Base-by-base conservation (phyloP, 2,888 invertebrate species). In the Mellilla xanthometata region DNA sequence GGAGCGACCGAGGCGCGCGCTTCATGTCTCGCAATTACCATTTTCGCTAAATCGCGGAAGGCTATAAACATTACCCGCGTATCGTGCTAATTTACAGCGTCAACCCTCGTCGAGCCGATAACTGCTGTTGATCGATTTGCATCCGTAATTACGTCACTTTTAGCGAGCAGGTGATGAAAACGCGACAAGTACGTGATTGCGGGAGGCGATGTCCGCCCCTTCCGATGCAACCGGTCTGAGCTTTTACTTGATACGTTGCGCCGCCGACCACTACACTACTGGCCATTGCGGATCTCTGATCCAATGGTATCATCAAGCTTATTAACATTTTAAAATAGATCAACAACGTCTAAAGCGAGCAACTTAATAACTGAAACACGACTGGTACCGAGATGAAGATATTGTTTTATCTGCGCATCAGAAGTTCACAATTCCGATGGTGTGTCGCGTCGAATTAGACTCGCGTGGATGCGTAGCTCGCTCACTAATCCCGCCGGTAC, bases 101-200 rank as follows among this genome's bases (percentile, higher is more conserved):
- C 81, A 82, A 81, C 80, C 81, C 81, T 78, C 80, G 72, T 72
- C 74, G 77, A 68, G 72, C 62, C 76, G 85, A 83, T 89, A 87
- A 86, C 81, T 83, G 81, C 75, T 73, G 73, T 76, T 81, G 83
- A 87, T 85, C 85, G 84, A 89, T 88, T 88, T 89, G 88, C 89
- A 89, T 89, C 81, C 75, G 72, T 88, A 88, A 89, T 89, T 83
- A 83, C 85, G 78, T 87, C 85, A 87, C 84, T 84, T 86, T 82
- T 82, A 82, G 79, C 80, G 67, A 72, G 72, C 81, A 85, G 83
- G 86, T 86, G 88, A 89, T 87, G 89, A 87, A 88, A 89, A 83
- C 73, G 81, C 85, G 84, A 83, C 86, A 85, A 85, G 85, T 84
- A 76, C 77, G 77, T 78, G 84, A 84, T 86, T 82, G 80, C 82